Evolutionary conservation across 2,113 vertebrate species (phyloP).

Genomic region (Chunga burmeisteri): DNA sequence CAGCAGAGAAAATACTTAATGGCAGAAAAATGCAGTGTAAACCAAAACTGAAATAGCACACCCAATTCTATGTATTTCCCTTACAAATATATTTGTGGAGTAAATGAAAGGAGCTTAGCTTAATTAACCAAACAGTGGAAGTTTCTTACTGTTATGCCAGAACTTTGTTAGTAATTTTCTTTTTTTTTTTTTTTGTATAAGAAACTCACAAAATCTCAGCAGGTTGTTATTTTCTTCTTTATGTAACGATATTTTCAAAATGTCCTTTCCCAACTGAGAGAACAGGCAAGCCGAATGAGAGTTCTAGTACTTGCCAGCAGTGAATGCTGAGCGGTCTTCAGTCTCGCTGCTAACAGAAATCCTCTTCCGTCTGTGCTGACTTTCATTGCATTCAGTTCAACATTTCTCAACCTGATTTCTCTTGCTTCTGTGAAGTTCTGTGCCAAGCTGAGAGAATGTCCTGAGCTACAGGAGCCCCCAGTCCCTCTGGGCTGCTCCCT

Average conservation of each 20-base stretch:
- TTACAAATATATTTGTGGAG: neutral
- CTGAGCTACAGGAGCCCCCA: neutral
- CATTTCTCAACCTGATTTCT: neutral
- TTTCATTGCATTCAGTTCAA: neutral
- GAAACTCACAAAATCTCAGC: conserved; percentile 2
- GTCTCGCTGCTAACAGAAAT: neutral
- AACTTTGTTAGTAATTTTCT: neutral
- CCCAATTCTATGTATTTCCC: neutral
- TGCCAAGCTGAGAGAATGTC: neutral
- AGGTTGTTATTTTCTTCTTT: neutral
- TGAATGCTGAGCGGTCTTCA: neutral
- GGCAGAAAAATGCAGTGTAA: conserved; percentile 29
- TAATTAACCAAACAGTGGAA: neutral
- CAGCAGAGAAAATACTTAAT: conserved; percentile 20
- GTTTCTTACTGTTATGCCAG: neutral
- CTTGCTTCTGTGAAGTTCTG: neutral
- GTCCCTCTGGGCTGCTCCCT: neutral
- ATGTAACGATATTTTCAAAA: neutral
- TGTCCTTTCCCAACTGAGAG: neutral
- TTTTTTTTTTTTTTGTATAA: neutral
- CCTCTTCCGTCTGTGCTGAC: neutral
- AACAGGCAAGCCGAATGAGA: neutral
- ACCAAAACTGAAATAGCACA: neutral
- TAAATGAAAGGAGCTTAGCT: neutral
- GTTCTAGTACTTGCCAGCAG: neutral